A percentile compares a stretch with the other conserved stretches of the same genome.
phyloP scores from a whole-genome alignment of 2,797 vertebrate species.

The Gorsachius magnificus region DNA sequence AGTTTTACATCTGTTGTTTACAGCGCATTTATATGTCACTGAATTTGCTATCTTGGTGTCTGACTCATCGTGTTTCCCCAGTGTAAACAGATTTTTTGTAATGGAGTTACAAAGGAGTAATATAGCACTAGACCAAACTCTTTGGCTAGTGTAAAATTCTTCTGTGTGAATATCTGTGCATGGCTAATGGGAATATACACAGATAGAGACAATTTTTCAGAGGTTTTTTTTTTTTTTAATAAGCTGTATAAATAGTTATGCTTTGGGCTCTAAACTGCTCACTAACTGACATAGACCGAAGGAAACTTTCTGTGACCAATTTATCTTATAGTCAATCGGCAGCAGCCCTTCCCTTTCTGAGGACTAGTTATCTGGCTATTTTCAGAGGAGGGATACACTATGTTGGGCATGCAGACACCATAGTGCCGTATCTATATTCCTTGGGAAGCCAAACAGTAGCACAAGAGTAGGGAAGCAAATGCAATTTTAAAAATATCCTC shows the following conservation, averaged over 20 bases:
- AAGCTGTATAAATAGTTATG: neutral
- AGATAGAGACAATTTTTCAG: neutral
- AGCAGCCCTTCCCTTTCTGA: neutral
- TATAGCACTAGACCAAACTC: neutral
- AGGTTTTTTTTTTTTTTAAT: neutral
- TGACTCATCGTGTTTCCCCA: constrained; percentile 36
- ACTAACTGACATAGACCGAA: neutral
- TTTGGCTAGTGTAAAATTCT: neutral
- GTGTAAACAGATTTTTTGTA: neutral
- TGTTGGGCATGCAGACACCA: neutral
- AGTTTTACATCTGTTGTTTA: constrained; percentile 48
- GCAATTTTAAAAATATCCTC: neutral
- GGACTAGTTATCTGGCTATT: neutral
- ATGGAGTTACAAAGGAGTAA: neutral
- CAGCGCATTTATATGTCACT: constrained; percentile 27
- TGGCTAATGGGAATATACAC: neutral
- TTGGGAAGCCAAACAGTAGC: neutral
- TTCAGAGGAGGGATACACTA: neutral
- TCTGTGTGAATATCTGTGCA: neutral
- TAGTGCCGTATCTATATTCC: fast-evolving
- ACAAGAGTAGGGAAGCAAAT: neutral
- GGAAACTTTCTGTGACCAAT: neutral
- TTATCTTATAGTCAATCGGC: neutral
- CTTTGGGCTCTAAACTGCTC: neutral
- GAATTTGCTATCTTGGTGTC: neutral